A percentile compares a stretch with the other conserved stretches of the same genome.
These are phyloP conservation scores for Synergus itoensis DNA, from an alignment of 2,888 invertebrate genomes.

Conservation along the genomic window DNA sequence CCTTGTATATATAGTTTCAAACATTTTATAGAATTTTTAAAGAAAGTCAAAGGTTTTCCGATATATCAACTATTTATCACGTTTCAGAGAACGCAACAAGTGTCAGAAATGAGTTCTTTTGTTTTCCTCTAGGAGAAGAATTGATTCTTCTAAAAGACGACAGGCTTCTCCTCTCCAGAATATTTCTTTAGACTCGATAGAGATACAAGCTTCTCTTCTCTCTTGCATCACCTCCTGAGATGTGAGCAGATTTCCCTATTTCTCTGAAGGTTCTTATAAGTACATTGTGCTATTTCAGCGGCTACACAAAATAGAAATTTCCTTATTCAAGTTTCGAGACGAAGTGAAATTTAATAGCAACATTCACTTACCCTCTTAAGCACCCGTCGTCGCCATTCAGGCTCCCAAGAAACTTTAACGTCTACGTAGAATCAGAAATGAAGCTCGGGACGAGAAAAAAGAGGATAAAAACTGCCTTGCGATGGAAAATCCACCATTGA, in stretches of 20 bases:
- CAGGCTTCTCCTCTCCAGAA: background rate
- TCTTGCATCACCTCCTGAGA: background rate
- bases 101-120: background rate
- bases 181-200: background rate
- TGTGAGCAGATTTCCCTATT: background rate
- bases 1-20: too few relatives aligned
- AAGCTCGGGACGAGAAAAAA: background rate
- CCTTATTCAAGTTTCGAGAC: constrained; percentile 34
- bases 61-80: too few relatives aligned
- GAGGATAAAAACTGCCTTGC: background rate
- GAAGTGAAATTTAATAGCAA: constrained; percentile 32
- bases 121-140: background rate
- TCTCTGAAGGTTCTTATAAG: background rate
- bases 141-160: background rate
- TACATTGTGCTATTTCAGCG: constrained; percentile 10
- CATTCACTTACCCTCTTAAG: constrained; percentile 29
- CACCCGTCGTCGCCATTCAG: constrained; percentile 23
- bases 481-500: background rate
- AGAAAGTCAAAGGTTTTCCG: too few relatives aligned
- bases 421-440: constrained; percentile 10
- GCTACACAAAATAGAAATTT: constrained; percentile 32
- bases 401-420: constrained; percentile 19
- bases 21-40: too few relatives aligned
- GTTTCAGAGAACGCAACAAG: background rate
- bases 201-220: background rate